Evolutionary conservation across 1,140 invertebrate genomes (phyloP), one percentile per base, ranked within the genome.

Genomic region (Apis laboriosa): DNA sequence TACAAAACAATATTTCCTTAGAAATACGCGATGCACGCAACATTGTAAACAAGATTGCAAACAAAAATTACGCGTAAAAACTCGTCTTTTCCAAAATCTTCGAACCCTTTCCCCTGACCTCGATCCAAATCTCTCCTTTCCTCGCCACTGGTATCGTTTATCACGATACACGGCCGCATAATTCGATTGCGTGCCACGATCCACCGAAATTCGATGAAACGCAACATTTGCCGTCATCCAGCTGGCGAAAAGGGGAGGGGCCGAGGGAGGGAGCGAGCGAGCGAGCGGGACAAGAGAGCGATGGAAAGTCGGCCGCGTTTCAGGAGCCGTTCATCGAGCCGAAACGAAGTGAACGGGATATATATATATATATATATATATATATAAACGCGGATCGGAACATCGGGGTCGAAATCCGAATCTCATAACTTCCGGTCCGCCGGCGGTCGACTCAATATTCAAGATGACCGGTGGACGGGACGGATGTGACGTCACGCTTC

Each of bases 391-490:
- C 67, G 84, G 84, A 86, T 86, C 85, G 83, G 86, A 88, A 88
- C 87, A 91, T 89, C 86, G 85, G 91, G 90, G 84, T 88, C 76
- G 90, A 86, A 91, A 92, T 92, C 87, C 90, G 90, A 92, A 94
- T 94, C 92, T 94, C 93, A 94, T 94, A 94, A 92, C 94, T 94
- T 94, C 92, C 92, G 91, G 89, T 93, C 88, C 86, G 92, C 61
- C 88, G 92, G 86, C 88, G 90, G 91, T 92, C 89, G 92, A 90
- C 92, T 93, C 93, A 94, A 94, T 94, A 93, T 94, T 93, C 92
- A 93, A 93, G 92, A 94, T 94, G 93, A 94, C 92, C 93, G 88
- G 89, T 64, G 85, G 86, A 88, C 89, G 90, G 90, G 91, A 91
- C 91, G 92, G 93, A 92, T 93, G 93, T 92, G 93, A 92, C 92